Evolutionary conservation across 2,113 vertebrate genomes (phyloP).

Genomic region (Fregata magnificens): DNA sequence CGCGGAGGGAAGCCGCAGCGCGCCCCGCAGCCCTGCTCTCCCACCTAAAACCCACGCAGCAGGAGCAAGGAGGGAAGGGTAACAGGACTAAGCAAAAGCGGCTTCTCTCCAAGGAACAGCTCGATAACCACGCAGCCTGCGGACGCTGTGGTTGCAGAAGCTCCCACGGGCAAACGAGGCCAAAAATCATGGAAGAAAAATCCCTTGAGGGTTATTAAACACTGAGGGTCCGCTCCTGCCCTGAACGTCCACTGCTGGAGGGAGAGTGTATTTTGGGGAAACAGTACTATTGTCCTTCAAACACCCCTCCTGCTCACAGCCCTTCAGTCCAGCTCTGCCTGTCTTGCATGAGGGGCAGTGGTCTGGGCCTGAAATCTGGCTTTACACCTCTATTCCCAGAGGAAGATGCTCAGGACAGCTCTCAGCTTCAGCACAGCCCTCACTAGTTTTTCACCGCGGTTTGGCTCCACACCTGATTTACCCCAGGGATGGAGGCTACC

Average conservation of each 20-base stretch:
- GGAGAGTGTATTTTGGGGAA: accelerated
- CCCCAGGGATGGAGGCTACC: background rate
- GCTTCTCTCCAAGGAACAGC: accelerated
- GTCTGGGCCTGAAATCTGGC: accelerated
- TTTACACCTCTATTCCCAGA: background rate
- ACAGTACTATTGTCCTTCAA: accelerated
- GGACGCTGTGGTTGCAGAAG: accelerated
- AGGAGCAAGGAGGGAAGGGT: background rate
- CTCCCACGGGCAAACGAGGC: background rate
- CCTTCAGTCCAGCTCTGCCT: background rate
- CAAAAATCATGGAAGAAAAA: accelerated
- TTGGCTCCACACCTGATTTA: background rate
- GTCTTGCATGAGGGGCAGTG: accelerated
- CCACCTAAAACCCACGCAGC: accelerated
- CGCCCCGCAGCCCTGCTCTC: accelerated
- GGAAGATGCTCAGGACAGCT: background rate
- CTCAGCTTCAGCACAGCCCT: background rate
- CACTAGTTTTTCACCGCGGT: accelerated
- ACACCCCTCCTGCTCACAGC: background rate
- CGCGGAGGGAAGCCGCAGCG: accelerated
- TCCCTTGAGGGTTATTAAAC: background rate
- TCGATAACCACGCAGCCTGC: accelerated
- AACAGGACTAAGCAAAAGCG: accelerated
- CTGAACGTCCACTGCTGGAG: background rate
- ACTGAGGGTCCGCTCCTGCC: background rate